Conservation (phyloP, 2,888 invertebrate genomes). For the Tetranychus truncatus region DNA sequence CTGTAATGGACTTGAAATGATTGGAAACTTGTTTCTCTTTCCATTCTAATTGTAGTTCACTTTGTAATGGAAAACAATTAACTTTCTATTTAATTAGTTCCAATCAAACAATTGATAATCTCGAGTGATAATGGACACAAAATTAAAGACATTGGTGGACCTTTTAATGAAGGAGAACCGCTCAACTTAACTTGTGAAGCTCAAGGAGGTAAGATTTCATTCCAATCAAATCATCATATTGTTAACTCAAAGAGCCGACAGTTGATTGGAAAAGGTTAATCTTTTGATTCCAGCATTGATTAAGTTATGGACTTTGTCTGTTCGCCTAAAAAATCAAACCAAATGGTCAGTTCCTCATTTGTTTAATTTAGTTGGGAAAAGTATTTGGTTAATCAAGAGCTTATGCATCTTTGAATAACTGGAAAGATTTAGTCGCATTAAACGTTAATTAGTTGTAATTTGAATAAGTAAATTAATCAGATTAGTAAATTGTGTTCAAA, state of each 20-base stretch:
- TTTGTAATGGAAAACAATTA: background rate
- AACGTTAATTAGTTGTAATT: too few species aligned
- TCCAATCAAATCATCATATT: background rate
- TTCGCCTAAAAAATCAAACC: too few species aligned
- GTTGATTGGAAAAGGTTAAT: background rate
- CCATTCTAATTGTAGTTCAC: background rate
- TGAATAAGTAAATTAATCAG: too few species aligned
- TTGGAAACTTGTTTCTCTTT: slow-evolving; percentile 2
- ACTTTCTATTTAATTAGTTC: slow-evolving; percentile 7
- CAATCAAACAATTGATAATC: background rate
- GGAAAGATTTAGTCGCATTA: too few species aligned
- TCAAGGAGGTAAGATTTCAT: slow-evolving; percentile 28
- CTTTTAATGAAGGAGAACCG: slow-evolving; percentile 30
- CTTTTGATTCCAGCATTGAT: slow-evolving; percentile 7
- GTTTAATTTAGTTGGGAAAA: too few species aligned
- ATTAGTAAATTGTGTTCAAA: too few species aligned
- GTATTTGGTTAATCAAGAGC: too few species aligned
- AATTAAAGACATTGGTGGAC: slow-evolving; percentile 26
- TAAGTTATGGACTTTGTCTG: too few species aligned
- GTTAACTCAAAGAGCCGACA: too few species aligned
- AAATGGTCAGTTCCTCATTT: too few species aligned
- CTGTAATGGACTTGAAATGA: slow-evolving; percentile 5
- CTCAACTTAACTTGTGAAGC: slow-evolving; percentile 30
- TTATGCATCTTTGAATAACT: too few species aligned
- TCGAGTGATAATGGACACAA: slow-evolving; percentile 11